phyloP scores from a whole-genome alignment of 2,888 invertebrate genomes.

The Drosophila sordidapex region DNA sequence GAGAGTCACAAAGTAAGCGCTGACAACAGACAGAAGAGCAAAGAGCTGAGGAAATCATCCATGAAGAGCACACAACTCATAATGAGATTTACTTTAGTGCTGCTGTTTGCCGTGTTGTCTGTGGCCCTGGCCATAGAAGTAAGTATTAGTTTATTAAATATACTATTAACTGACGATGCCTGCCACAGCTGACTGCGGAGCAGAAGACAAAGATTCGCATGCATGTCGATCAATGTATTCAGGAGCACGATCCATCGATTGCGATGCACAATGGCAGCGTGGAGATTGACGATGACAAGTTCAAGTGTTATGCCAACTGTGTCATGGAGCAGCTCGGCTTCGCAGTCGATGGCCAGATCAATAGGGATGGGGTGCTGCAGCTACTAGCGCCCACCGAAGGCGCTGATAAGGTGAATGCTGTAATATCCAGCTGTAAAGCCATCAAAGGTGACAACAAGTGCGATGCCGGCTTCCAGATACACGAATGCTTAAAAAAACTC shows the following conservation, averaged over 20 bases:
- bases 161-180: no score
- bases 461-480: conserved; percentile 59
- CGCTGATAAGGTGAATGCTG: conserved; percentile 39
- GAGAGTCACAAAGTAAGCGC: background rate
- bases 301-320: conserved; percentile 79
- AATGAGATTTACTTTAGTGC: conserved; percentile 64
- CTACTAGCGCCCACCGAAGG: conserved; percentile 51
- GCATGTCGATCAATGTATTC: conserved; percentile 52
- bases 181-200: conserved; percentile 54
- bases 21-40: conserved; percentile 27
- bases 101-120: conserved; percentile 44
- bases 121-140: conserved; percentile 48
- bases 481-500: conserved; percentile 55
- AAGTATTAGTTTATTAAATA: conserved; percentile 24
- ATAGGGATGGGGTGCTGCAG: conserved; percentile 39
- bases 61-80: background rate
- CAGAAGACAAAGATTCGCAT: conserved; percentile 59
- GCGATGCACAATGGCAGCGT: conserved; percentile 63
- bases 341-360: conserved; percentile 64
- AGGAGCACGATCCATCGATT: conserved; percentile 60
- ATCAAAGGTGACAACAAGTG: conserved; percentile 62
- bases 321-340: conserved; percentile 74
- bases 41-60: conserved; percentile 1
- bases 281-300: conserved; percentile 46
- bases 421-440: conserved; percentile 47